Evolutionary conservation across 2,797 vertebrate genomes (phyloP), one percentile per base, ranked within the genome.

Genomic region (Mormyrops attenuatus): DNA sequence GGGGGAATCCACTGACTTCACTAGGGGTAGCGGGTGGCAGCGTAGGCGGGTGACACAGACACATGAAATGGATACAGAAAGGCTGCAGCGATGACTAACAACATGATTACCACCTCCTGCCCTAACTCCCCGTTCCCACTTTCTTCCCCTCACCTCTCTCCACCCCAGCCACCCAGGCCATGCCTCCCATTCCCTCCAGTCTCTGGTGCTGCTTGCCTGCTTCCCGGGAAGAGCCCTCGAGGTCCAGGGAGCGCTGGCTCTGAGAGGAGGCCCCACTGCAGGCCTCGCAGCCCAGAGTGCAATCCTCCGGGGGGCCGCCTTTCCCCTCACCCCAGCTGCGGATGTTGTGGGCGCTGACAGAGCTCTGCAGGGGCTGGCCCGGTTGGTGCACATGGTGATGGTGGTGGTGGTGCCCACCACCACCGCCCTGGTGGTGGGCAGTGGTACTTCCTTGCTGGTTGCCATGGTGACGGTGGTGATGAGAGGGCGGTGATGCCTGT

Each of bases 101-200:
- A 60, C 60, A 52, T 17, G n/a, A 52, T 53, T 13, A n/a, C 52
- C 53, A 13, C 47, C 15, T 2, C 13, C n/a, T 26, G 1, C 2
- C 57, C 22, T 63, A 9, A 63, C 3, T 60, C 88, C 34, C 0
- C 6, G 44, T 69, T 34, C 26, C 69, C 34, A 22, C 26, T 22
- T 26, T 5, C 17, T 26, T n/a, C 9, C 73, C 73, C 77, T 15
- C 87, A 96, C 96, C 95, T 96, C 95, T 95, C 93, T 95, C 96
- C 93, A 94, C 93, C 95, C 98, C 98, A 93, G 98, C 97, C 95
- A 98, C 93, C 53, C 97, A 96, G 92, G 98, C 97, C 0, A 98
- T 96, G 89, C 98, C 99, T 93, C 96, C 97, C 98, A 98, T 98
- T 95, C 97, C 94, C 94, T 98, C 97, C 95, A 99, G 96, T 93